Evolutionary conservation across 1,140 invertebrate genomes (phyloP), one percentile per base, ranked within the genome.

Genomic region (Trachymyrmex septentrionalis): DNA sequence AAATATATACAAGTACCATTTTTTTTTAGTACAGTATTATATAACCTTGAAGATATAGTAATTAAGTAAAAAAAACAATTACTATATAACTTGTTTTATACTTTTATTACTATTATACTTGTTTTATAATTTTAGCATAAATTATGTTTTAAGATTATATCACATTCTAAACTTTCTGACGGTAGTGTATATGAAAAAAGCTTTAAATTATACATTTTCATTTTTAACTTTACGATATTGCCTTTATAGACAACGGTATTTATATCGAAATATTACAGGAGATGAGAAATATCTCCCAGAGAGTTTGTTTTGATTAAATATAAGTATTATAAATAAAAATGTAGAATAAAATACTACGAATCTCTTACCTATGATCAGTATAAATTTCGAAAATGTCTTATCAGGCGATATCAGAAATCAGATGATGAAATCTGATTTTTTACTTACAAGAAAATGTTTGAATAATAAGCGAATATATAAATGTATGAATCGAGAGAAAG

Each of bases 401-500:
- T 73, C 53, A 61, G 27, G 59, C 34, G 24, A 77, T 24, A 6
- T 16, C 21, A 76, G n/a, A 77, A 30, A 12, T 19, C 24, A 2
- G n/a, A 66, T 16, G 24, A 14, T 61, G 14, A 66, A 50, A 50
- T 6, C n/a, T 44, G 53, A 66, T 50, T 9, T 50, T 34, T 64
- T 64, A 64, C 44, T 34, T 44, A 44, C 44, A 64, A 78, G 38
- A 27, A 73, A 55, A 73, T 30, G 72, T 38, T 66, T 24, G 3
- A 64, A 66, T 64, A 48, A 64, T 66, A 66, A n/a, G n/a, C 27
- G 30, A 7, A 57, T 75, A 21, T n/a, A 75, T 75, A 34, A 55
- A 77, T 77, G 21, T 48, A 77, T 64, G 75, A 64, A 48, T 77
- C 16, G n/a, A 48, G n/a, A 48, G 55, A n/a, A n/a, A 50, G 19